Conservation (phyloP, 2,888 invertebrate genomes). For the Cylloceria caligata region DNA sequence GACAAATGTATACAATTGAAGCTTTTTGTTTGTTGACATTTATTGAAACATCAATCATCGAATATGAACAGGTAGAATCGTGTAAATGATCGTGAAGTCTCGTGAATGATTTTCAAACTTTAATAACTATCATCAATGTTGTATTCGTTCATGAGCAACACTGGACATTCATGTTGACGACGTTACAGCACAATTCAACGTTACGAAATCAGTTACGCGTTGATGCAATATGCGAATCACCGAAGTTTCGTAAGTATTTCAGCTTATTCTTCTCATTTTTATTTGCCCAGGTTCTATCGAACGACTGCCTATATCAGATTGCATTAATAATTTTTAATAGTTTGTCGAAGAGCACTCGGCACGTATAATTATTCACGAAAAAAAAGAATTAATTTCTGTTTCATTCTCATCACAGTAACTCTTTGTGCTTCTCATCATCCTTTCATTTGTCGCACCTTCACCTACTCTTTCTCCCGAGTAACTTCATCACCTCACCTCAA, state of each 20-base stretch:
- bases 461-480: slow-evolving; percentile 34
- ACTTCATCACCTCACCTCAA: background rate
- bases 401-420: slow-evolving; percentile 1
- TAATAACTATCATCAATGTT: background rate
- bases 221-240: slow-evolving; percentile 24
- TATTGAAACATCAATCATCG: too few relatives aligned
- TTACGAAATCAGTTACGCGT: slow-evolving; percentile 35
- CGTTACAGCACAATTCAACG: background rate
- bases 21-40: too few relatives aligned
- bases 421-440: slow-evolving; percentile 14
- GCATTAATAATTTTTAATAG: slow-evolving; percentile 5
- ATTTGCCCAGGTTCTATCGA: background rate
- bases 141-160: background rate
- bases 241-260: slow-evolving; percentile 11
- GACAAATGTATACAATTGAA: too few relatives aligned
- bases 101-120: too few relatives aligned
- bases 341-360: too few relatives aligned
- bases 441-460: slow-evolving; percentile 39
- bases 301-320: background rate
- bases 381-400: slow-evolving; percentile 46
- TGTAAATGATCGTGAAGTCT: too few relatives aligned
- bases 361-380: background rate
- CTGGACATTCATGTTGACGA: background rate
- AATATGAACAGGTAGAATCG: too few relatives aligned
- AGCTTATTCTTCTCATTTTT: background rate